Evolutionary conservation across 2,888 invertebrate genomes (phyloP).

Genomic region (Cryptocheilus praepositus): DNA sequence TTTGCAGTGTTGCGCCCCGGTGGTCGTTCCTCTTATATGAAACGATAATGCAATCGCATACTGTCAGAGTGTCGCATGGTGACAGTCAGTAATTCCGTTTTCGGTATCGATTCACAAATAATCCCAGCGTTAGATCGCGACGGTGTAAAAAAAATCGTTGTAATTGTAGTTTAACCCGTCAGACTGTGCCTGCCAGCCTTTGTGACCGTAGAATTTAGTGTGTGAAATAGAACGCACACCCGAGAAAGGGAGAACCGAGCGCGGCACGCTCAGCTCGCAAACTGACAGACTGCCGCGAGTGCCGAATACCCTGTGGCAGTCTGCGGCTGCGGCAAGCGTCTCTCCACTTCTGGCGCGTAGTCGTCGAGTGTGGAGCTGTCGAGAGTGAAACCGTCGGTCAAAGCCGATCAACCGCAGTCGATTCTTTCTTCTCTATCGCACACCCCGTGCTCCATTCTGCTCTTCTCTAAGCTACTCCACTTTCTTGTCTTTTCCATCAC

Average conservation of each 20-base stretch:
- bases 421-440: constrained; percentile 36
- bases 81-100: too few relatives aligned
- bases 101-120: too few relatives aligned
- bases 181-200: too few relatives aligned
- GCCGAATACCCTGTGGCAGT: constrained; percentile 39
- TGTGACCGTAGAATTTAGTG: too few relatives aligned
- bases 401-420: constrained; percentile 25
- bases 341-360: constrained; percentile 43
- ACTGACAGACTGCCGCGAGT: constrained; percentile 49
- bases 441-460: constrained; percentile 16
- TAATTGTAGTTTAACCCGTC: too few relatives aligned
- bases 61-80: too few relatives aligned
- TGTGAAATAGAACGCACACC: constrained; percentile 15
- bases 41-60: too few relatives aligned
- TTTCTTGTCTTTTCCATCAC: constrained; percentile 9
- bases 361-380: constrained; percentile 4
- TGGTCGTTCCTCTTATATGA: too few relatives aligned
- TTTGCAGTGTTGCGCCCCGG: too few relatives aligned
- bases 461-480: constrained; percentile 23
- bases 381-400: neutral
- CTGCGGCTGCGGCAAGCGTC: constrained; percentile 43
- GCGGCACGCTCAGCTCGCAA: constrained; percentile 64
- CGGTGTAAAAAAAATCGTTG: too few relatives aligned
- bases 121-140: too few relatives aligned
- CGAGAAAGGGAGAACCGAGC: constrained; percentile 55